phyloP scores from a whole-genome alignment of 2,113 vertebrate genomes.

The Cranoglanis bouderius region DNA sequence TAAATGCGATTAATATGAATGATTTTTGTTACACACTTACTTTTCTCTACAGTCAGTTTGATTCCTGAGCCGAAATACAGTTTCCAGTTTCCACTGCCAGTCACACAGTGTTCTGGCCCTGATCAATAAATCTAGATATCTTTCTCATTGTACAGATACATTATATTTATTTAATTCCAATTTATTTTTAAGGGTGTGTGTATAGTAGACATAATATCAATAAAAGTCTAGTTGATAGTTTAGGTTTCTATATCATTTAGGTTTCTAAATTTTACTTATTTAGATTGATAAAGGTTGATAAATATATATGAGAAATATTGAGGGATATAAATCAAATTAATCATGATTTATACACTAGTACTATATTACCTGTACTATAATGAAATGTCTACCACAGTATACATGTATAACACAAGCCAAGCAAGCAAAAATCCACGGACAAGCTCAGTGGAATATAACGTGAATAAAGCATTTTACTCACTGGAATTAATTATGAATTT shows the following conservation, averaged over 20 bases:
- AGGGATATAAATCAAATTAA: background rate
- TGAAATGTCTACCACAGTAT: background rate
- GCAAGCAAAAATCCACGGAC: background rate
- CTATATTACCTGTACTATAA: background rate
- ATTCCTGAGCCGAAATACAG: slow-evolving; percentile 48
- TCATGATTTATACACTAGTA: background rate
- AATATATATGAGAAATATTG: background rate
- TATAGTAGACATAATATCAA: background rate
- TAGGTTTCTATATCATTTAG: background rate
- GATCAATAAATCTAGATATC: slow-evolving; percentile 37
- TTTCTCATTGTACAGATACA: background rate
- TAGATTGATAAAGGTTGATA: background rate
- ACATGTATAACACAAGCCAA: background rate
- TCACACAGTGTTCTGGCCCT: slow-evolving; percentile 39
- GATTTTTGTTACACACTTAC: slow-evolving; percentile 37
- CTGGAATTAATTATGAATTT: slow-evolving; percentile 38
- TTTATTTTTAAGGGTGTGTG: background rate
- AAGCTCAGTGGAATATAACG: background rate
- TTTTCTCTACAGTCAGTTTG: slow-evolving; percentile 48
- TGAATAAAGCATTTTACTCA: slow-evolving; percentile 30
- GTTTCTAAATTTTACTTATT: background rate
- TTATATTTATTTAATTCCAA: background rate
- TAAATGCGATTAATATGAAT: background rate
- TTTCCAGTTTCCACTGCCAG: slow-evolving; percentile 42
- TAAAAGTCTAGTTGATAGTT: background rate